These are phyloP conservation scores for Adela reaumurella DNA, from an alignment of 2,888 invertebrate species.

Conservation along the genomic window DNA sequence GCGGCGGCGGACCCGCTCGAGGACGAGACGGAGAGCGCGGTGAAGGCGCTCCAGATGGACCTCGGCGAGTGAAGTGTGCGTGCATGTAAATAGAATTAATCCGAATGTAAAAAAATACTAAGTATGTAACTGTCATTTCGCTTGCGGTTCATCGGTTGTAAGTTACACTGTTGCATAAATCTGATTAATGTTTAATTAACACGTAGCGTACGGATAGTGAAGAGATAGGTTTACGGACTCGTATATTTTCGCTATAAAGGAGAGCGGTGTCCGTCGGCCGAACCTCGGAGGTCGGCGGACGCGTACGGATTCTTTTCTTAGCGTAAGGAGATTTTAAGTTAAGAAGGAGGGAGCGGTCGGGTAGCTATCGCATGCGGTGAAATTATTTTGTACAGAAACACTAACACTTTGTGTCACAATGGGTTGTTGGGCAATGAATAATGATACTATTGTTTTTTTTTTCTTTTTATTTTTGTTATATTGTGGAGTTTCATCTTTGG, in stretches of 20 bases:
- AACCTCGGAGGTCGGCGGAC: too few relatives aligned
- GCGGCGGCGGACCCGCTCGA: slow-evolving; percentile 11
- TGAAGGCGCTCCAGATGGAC: slow-evolving; percentile 10
- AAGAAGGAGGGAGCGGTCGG: slow-evolving; percentile 35
- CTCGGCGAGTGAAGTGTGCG: slow-evolving; percentile 10
- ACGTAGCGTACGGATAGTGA: slow-evolving; percentile 35
- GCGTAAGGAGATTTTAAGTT: background rate
- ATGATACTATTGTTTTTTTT: slow-evolving; percentile 46
- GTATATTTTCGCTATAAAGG: slow-evolving; percentile 18
- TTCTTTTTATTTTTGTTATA: slow-evolving; percentile 21
- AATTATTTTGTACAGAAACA: background rate
- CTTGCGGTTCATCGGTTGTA: slow-evolving; percentile 43
- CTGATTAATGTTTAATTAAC: slow-evolving; percentile 48
- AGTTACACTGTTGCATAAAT: slow-evolving; percentile 48
- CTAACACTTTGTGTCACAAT: slow-evolving; percentile 9
- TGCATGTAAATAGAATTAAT: slow-evolving; percentile 5
- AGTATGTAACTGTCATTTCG: slow-evolving; percentile 34
- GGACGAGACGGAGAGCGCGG: slow-evolving; percentile 13
- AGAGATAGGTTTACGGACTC: slow-evolving; percentile 27
- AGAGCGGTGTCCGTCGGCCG: background rate
- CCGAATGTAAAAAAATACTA: background rate
- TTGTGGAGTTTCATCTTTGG: background rate
- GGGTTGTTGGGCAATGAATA: slow-evolving; percentile 56
- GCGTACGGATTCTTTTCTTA: background rate
- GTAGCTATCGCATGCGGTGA: slow-evolving; percentile 48